Evolutionary conservation across 23 tunicate genomes (phyloP).

Genomic region (Trididemnum miniatum): DNA sequence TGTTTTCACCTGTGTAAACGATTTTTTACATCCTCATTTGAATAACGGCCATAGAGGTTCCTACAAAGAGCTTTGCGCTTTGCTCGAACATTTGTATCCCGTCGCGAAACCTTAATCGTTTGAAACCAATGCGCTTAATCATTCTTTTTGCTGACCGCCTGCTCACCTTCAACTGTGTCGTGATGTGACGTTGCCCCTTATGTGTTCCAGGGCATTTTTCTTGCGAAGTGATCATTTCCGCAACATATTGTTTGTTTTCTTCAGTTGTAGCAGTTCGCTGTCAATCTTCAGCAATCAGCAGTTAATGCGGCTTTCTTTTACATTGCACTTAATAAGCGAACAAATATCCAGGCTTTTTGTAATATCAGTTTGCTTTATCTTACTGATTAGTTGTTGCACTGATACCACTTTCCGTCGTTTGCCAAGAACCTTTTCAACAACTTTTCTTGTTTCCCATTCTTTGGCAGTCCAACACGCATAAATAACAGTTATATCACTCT

Average conservation of each 20-base stretch:
- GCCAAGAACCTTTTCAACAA: no score
- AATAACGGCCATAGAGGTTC: conserved; percentile 20
- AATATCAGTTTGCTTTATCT: no score
- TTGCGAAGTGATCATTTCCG: conserved; percentile 7
- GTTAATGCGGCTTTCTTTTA: no score
- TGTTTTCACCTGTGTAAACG: background rate
- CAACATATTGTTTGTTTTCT: conserved; percentile 9
- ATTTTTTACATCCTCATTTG: conserved; percentile 11
- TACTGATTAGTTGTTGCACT: no score
- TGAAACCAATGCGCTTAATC: conserved; percentile 3
- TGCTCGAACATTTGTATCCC: conserved; percentile 1
- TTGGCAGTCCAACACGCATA: no score
- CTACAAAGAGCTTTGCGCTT: conserved; percentile 4
- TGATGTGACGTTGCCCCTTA: background rate
- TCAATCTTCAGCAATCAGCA: no score
- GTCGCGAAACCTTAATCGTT: conserved; percentile 11
- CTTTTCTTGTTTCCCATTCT: no score
- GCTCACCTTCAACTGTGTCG: conserved; percentile 3
- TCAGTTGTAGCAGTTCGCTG: no score
- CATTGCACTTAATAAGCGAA: no score
- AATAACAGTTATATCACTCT: no score
- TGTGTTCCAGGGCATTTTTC: conserved; percentile 13
- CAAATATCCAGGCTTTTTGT: no score
- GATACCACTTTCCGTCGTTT: no score
- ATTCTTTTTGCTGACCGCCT: conserved; percentile 4